These are phyloP conservation scores for Sycophaga agraensis DNA, from an alignment of 1,140 invertebrate genomes.

Conservation along the genomic window DNA sequence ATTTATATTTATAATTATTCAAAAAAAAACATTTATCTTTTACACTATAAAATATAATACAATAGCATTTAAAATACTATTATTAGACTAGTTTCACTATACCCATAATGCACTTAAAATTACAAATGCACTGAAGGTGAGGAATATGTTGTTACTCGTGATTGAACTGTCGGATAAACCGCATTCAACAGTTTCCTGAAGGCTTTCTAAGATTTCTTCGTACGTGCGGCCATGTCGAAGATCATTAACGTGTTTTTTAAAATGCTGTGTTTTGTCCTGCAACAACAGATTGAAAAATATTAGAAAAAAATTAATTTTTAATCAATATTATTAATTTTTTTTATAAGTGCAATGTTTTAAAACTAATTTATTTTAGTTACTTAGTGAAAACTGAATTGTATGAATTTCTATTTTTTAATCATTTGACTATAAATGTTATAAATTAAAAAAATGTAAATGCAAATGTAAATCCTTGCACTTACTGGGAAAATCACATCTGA, in stretches of 20 bases:
- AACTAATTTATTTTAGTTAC: neutral
- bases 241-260: conserved; percentile 34
- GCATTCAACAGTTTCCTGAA: conserved; percentile 26
- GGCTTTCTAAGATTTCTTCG: conserved; percentile 33
- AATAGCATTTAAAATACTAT: too few relatives aligned
- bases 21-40: too few relatives aligned
- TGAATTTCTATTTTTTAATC: neutral
- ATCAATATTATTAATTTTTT: neutral
- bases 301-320: conserved; percentile 7
- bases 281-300: conserved; percentile 20
- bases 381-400: neutral
- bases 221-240: conserved; percentile 32
- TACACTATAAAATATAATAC: too few relatives aligned
- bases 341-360: neutral
- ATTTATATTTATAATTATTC: too few relatives aligned
- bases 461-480: conserved; percentile 31
- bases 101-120: too few relatives aligned
- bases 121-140: too few relatives aligned
- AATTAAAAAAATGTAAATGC: too few relatives aligned
- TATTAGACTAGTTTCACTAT: too few relatives aligned
- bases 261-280: conserved; percentile 37
- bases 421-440: too few relatives aligned
- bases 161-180: neutral
- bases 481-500: conserved; percentile 69
- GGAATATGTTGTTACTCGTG: too few relatives aligned